A percentile compares a stretch with the other conserved stretches of the same genome.
Evolutionary conservation across 2,797 vertebrate genomes (phyloP).

Genomic region (Fundulus diaphanus): DNA sequence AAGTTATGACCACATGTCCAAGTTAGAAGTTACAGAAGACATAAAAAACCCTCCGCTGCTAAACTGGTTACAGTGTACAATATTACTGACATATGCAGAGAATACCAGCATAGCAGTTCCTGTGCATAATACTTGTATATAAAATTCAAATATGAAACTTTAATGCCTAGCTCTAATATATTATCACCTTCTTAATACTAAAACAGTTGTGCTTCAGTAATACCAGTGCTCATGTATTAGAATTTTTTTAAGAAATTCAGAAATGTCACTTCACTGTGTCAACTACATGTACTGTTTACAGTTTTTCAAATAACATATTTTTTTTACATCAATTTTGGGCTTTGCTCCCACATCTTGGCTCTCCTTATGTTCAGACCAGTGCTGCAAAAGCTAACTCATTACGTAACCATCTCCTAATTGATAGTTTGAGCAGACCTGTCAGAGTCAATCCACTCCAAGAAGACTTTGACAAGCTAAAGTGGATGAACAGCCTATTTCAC

Average conservation of each 20-base stretch:
- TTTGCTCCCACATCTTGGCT: slow-evolving; percentile 18
- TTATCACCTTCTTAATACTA: background rate
- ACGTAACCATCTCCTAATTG: slow-evolving; percentile 61
- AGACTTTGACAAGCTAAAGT: slow-evolving; percentile 69
- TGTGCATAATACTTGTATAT: too few relatives aligned
- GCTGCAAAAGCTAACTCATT: slow-evolving; percentile 56
- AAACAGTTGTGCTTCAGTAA: background rate
- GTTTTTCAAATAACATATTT: slow-evolving; percentile 8
- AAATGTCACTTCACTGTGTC: background rate
- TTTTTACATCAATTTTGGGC: slow-evolving; percentile 20
- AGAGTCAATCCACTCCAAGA: slow-evolving; percentile 65
- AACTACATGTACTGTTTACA: background rate
- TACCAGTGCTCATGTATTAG: background rate
- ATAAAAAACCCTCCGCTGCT: background rate
- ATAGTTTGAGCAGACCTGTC: slow-evolving; percentile 65
- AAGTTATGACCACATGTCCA: background rate
- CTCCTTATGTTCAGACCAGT: slow-evolving; percentile 31
- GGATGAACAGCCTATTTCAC: slow-evolving; percentile 64
- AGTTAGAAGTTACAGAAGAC: background rate
- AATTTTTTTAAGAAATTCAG: background rate
- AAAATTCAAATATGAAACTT: background rate
- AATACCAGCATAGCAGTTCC: background rate
- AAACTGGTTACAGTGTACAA: background rate
- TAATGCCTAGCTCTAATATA: background rate
- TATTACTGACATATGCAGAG: background rate